Evolutionary conservation across 2,888 invertebrate genomes (phyloP).

Genomic region (Drosophila prostipennis): DNA sequence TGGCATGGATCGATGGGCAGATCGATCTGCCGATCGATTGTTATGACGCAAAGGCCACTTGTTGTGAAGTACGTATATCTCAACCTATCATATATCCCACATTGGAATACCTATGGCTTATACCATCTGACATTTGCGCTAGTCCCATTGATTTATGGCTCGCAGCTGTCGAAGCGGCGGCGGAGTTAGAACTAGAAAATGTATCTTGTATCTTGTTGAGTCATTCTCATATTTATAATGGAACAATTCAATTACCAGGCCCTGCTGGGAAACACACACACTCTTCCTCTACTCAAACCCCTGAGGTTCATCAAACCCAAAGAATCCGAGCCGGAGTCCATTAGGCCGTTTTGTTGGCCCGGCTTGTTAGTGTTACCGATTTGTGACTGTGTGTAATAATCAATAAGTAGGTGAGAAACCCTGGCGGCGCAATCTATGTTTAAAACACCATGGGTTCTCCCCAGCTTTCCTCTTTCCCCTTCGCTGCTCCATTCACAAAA

Average conservation of each 20-base stretch:
- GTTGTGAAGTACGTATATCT: conserved; percentile 60
- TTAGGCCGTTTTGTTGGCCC: conserved; percentile 55
- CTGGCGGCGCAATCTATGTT: conserved; percentile 39
- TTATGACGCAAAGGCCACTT: conserved; percentile 74
- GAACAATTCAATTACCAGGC: conserved; percentile 74
- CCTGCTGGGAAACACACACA: conserved; percentile 48
- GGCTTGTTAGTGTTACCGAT: conserved; percentile 73
- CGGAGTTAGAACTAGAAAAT: conserved; percentile 18
- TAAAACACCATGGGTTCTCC: conserved; percentile 35
- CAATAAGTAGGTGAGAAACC: conserved; percentile 57
- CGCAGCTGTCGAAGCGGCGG: conserved; percentile 45
- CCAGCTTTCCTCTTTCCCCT: not conserved
- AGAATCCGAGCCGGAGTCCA: conserved; percentile 38
- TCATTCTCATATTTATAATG: conserved; percentile 63
- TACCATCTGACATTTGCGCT: conserved; percentile 35
- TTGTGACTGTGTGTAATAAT: conserved; percentile 48
- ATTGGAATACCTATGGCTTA: not conserved
- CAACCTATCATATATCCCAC: not conserved
- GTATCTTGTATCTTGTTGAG: conserved; percentile 65
- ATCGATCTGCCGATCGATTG: conserved; percentile 38
- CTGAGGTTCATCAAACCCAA: conserved; percentile 71
- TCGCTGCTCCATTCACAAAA: conserved; percentile 46
- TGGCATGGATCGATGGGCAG: conserved; percentile 36
- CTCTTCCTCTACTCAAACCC: conserved; percentile 21
- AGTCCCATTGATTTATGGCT: conserved; percentile 66